Base-by-base conservation (phyloP, 2,888 invertebrate genomes). In the Agrilus biguttatus region DNA sequence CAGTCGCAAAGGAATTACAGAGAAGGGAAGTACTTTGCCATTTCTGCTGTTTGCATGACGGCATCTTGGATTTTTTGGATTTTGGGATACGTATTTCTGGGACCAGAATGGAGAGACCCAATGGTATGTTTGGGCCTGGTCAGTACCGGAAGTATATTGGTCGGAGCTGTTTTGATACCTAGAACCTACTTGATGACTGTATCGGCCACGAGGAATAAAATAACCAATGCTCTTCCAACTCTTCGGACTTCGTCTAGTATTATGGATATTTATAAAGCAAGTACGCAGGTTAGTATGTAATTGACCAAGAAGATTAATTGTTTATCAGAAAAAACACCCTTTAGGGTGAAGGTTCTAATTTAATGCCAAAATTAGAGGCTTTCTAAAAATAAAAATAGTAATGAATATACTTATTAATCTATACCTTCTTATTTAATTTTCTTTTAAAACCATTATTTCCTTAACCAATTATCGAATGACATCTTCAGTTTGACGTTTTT, bases 181-280 rank as follows among this genome's bases (percentile, higher is more conserved):
- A 67, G 80, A 40, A 78, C 79, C 0, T 82, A 81, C 53, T 67
- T 78, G 44, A 81, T 82, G 69, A 73, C 77, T 5, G 72, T 75
- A 2, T 73, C 78, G 21, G 70, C 76, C 19, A 74, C 77, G 17
- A 67, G 76, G 14, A 75, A 77, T 36, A 74, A 77, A 50, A 67
- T 74, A 48, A 71, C 73, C 2, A 72, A 70, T 51, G 68, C 70
- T 1, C 53, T 74, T 42, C 73, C 74, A 1, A 72, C 73, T 57
- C 62, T 65, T 36, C 58, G 58, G 8, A 59, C 61, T 5, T 58
- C 59, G 55, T 70, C 58, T 54, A 73, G 58, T 65, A 58, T 65
- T 8, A 55, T 67, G 55, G 69, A 70, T 54, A 60, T 69, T 40
- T 69, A 67, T 48, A 55, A 63, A 40, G 56, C 60, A 32, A 60